phyloP scores from a whole-genome alignment of 2,797 vertebrate species.

The Propithecus deckenii region DNA sequence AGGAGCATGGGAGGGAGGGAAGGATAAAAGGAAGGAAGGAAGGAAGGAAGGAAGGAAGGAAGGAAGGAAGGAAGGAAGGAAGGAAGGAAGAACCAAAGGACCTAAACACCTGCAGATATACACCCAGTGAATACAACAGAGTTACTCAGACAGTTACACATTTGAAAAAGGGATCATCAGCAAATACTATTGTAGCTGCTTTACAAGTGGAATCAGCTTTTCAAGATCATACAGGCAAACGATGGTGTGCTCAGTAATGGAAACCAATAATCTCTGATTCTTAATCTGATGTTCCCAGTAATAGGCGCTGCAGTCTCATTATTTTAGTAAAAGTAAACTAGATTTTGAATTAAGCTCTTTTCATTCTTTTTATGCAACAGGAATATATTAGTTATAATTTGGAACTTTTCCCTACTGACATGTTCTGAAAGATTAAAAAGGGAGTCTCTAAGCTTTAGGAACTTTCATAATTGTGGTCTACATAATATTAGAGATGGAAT shows the following conservation, averaged over 20 bases:
- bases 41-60: not conserved
- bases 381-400: conserved; percentile 2
- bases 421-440: conserved; percentile 60
- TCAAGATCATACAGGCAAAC: not conserved
- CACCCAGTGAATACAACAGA: not conserved
- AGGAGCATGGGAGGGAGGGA: not conserved
- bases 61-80: not conserved
- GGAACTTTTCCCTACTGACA: conserved; percentile 34
- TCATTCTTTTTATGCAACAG: conserved; percentile 26
- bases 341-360: conserved; percentile 45
- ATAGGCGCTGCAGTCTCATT: not conserved
- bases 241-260: not conserved
- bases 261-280: conserved; percentile 30
- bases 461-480: conserved; percentile 2
- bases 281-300: conserved; percentile 4
- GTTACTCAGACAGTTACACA: not conserved
- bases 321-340: conserved; percentile 54
- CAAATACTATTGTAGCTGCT: not conserved
- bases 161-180: not conserved
- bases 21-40: too few species aligned
- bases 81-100: not conserved
- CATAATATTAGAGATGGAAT: not conserved
- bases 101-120: not conserved
- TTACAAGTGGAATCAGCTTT: conserved; percentile 16
- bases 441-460: conserved; percentile 10